Evolutionary conservation across 1,140 invertebrate genomes (phyloP).

Genomic region (Lordiphosa clarofinis): DNA sequence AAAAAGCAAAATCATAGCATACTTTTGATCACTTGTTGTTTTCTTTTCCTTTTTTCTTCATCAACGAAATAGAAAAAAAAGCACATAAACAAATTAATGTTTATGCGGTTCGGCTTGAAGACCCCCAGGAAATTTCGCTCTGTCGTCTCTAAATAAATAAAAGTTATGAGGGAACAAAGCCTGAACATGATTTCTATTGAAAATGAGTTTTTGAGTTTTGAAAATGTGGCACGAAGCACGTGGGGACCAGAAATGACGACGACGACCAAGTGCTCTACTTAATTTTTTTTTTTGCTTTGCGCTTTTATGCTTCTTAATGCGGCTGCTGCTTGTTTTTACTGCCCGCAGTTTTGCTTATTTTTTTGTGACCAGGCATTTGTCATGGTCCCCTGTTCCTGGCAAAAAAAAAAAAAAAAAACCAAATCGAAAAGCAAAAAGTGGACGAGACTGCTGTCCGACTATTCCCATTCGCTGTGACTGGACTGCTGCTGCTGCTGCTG

Average conservation of each 20-base stretch:
- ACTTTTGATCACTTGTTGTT: background rate
- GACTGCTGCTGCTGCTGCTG: conserved; percentile 1
- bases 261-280: conserved; percentile 34
- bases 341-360: conserved; percentile 2
- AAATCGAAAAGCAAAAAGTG: background rate
- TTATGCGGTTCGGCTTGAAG: too few relatives aligned
- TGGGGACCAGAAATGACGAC: conserved; percentile 8
- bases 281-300: conserved; percentile 1
- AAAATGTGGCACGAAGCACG: background rate
- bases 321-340: conserved; percentile 5
- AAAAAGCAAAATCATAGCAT: conserved; percentile 7
- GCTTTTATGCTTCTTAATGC: conserved; percentile 1
- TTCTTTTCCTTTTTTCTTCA: background rate
- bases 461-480: background rate
- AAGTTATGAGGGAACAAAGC: background rate
- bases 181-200: background rate
- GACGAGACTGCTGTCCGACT: background rate
- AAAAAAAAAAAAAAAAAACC: conserved; percentile 6
- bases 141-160: too few relatives aligned
- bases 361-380: background rate
- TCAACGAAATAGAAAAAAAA: background rate
- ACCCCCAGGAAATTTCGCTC: too few relatives aligned
- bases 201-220: background rate
- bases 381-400: too few relatives aligned
- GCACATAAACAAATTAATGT: too few relatives aligned